phyloP scores from a whole-genome alignment of 2,888 invertebrate genomes.

The Dasypolia templi region DNA sequence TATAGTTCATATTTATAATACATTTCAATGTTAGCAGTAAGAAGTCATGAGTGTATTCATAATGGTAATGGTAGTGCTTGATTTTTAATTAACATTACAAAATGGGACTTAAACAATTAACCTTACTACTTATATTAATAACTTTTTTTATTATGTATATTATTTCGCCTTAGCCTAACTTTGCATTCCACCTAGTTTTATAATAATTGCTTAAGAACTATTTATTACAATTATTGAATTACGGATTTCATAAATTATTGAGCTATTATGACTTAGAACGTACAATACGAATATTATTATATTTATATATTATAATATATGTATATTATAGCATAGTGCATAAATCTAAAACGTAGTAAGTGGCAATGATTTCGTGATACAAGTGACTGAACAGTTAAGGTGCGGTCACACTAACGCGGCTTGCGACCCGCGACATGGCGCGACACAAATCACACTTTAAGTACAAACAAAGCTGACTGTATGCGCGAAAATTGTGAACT shows the following conservation, averaged over 20 bases:
- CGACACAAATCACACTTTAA: constrained; percentile 9
- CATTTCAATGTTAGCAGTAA: constrained; percentile 90
- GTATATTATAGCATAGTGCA: constrained; percentile 83
- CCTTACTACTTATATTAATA: constrained; percentile 77
- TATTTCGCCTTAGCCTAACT: constrained; percentile 74
- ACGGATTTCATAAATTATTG: constrained; percentile 85
- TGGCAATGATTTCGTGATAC: constrained; percentile 78
- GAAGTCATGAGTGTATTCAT: constrained; percentile 90
- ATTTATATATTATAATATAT: constrained; percentile 64
- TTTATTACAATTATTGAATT: constrained; percentile 80
- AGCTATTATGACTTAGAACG: constrained; percentile 84
- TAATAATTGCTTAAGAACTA: constrained; percentile 81
- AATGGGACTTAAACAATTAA: constrained; percentile 85
- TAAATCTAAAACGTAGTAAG: constrained; percentile 77
- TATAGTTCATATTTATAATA: constrained; percentile 91
- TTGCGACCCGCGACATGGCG: constrained; percentile 2
- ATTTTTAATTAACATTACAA: constrained; percentile 89
- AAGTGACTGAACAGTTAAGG: constrained; percentile 68
- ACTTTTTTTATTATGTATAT: constrained; percentile 80
- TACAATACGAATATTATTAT: constrained; percentile 71
- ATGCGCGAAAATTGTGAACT: constrained; percentile 22
- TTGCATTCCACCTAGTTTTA: constrained; percentile 73
- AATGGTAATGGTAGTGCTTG: constrained; percentile 89
- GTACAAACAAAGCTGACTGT: constrained; percentile 53
- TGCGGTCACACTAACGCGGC: constrained; percentile 49